Conservation (phyloP, 2,888 invertebrate species). For the Hydrotaea cyrtoneurina region DNA sequence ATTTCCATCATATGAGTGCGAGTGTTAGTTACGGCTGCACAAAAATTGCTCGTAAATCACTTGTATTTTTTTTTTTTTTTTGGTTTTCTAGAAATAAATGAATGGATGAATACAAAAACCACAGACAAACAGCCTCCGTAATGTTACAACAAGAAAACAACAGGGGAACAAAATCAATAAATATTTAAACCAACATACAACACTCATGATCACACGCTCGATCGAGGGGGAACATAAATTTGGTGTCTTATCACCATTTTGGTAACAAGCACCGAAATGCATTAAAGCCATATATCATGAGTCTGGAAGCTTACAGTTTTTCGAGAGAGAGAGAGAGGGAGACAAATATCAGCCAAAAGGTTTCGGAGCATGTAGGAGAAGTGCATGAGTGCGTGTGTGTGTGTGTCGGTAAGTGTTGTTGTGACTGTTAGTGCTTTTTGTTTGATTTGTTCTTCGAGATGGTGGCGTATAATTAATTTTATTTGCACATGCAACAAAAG, state of each 20-base stretch:
- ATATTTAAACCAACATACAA: constrained; percentile 36
- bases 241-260: constrained; percentile 62
- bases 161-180: constrained; percentile 30
- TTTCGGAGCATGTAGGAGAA: background rate
- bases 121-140: constrained; percentile 34
- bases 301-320: constrained; percentile 51
- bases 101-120: background rate
- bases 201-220: constrained; percentile 39
- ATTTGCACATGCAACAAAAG: constrained; percentile 74
- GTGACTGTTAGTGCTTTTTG: constrained; percentile 24
- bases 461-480: constrained; percentile 77
- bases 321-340: background rate
- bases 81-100: constrained; percentile 27
- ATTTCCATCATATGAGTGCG: constrained; percentile 16
- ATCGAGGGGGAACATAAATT: constrained; percentile 34
- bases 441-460: constrained; percentile 43
- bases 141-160: constrained; percentile 5
- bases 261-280: constrained; percentile 74
- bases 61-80: background rate
- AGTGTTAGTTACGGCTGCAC: background rate
- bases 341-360: background rate
- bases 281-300: constrained; percentile 72
- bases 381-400: background rate
- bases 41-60: constrained; percentile 41
- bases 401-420: constrained; percentile 56